These are phyloP conservation scores for Eremobia ochroleuca DNA, from an alignment of 2,888 invertebrate genomes.

Conservation along the genomic window DNA sequence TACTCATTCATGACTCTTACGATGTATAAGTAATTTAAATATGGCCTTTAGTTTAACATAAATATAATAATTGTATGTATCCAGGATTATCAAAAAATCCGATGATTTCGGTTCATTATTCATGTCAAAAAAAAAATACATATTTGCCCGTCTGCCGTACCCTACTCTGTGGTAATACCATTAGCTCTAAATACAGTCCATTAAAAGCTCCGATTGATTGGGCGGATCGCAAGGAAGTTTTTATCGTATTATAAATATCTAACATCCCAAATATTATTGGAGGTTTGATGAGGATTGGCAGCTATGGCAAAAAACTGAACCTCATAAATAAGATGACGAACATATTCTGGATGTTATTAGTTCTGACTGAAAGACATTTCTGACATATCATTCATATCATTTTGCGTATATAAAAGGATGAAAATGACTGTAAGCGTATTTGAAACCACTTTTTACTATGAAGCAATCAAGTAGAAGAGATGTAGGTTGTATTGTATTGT, in stretches of 20 bases:
- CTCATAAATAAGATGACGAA: conserved; percentile 56
- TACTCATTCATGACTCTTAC: background rate
- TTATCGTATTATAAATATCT: conserved; percentile 80
- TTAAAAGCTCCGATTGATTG: conserved; percentile 84
- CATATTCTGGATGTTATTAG: conserved; percentile 36
- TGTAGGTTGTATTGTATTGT: background rate
- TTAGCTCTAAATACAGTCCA: conserved; percentile 84
- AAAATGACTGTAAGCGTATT: background rate
- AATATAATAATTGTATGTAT: background rate
- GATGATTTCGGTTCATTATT: background rate
- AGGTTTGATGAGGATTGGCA: conserved; percentile 81
- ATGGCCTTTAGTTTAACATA: background rate
- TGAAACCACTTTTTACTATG: conserved; percentile 5
- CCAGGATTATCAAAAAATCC: background rate
- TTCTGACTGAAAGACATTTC: conserved; percentile 30
- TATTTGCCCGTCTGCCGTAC: conserved; percentile 51
- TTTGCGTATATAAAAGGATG: conserved; percentile 15
- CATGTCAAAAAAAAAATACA: background rate
- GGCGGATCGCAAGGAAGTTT: conserved; percentile 77
- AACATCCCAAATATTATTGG: conserved; percentile 79
- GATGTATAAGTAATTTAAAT: background rate
- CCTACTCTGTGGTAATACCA: conserved; percentile 78
- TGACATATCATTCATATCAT: conserved; percentile 39
- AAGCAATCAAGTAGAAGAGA: conserved; percentile 14
- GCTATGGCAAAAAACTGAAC: conserved; percentile 68